Percentiles rank a stretch among this genome's conserved stretches.
Conservation (phyloP, 2,113 vertebrate genomes). For the Dendropsophus ebraccatus region DNA sequence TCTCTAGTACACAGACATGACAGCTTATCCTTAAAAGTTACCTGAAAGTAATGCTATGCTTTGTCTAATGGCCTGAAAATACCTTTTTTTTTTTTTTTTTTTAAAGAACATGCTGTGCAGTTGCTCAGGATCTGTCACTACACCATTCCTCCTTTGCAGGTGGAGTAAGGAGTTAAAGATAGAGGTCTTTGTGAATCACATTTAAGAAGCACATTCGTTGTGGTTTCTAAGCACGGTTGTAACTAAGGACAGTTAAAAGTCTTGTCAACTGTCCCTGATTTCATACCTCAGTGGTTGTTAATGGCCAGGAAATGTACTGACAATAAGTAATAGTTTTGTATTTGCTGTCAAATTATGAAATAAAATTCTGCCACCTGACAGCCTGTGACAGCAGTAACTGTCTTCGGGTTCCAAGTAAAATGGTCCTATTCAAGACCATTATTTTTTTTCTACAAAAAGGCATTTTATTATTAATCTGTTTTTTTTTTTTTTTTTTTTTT, state of each 20-base stretch:
- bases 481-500: conserved; percentile 30
- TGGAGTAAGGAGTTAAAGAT: conserved; percentile 28
- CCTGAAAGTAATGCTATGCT: too few species aligned
- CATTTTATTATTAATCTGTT: conserved; percentile 47
- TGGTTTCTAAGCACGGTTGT: conserved; percentile 52
- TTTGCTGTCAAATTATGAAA: conserved; percentile 59
- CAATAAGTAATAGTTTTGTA: conserved; percentile 59
- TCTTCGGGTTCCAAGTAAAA: conserved; percentile 51
- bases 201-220: conserved; percentile 36
- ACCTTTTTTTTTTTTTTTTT: not conserved
- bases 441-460: conserved; percentile 42
- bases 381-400: conserved; percentile 52
- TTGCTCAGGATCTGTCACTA: not conserved
- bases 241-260: conserved; percentile 59
- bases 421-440: conserved; percentile 48
- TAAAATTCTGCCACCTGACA: conserved; percentile 56
- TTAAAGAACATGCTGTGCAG: not conserved
- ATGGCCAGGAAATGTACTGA: conserved; percentile 59
- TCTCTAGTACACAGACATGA: too few species aligned
- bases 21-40: too few species aligned
- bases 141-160: not conserved
- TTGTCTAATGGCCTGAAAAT: too few species aligned
- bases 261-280: conserved; percentile 58
- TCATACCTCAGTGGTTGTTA: conserved; percentile 58
- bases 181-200: conserved; percentile 44